Percentiles rank a stretch among this genome's conserved stretches.
These are phyloP conservation scores for Phyllotis vaccarum DNA, from an alignment of 2,797 vertebrate species.

Conservation along the genomic window DNA sequence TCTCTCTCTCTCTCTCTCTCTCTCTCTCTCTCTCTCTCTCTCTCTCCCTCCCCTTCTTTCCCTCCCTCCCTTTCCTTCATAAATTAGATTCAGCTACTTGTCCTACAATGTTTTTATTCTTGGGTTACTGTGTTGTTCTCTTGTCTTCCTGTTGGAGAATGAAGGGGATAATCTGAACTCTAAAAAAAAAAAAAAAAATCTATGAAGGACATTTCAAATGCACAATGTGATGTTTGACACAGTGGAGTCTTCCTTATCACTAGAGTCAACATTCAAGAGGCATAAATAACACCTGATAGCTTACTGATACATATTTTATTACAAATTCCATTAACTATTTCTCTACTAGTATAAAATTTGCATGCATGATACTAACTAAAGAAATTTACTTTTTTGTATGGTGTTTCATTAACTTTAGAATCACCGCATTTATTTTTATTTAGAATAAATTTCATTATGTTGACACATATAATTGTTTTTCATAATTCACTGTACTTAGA, in stretches of 20 bases:
- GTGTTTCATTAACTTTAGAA: not conserved
- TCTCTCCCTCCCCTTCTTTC: no score
- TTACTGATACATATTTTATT: not conserved
- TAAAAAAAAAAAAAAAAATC: not conserved
- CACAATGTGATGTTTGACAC: not conserved
- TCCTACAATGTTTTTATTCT: not conserved
- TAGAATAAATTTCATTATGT: not conserved
- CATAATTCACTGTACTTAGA: not conserved
- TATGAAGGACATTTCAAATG: not conserved
- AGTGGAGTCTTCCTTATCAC: not conserved
- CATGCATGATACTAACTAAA: not conserved
- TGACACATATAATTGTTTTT: not conserved
- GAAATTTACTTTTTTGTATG: not conserved
- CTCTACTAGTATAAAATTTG: not conserved
- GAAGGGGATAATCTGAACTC: not conserved
- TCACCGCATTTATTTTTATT: not conserved
- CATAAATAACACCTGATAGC: not conserved
- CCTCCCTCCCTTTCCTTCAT: not conserved
- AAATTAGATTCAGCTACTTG: no score
- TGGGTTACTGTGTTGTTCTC: not conserved
- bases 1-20: not conserved
- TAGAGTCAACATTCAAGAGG: not conserved
- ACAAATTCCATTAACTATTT: not conserved
- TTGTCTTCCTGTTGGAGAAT: not conserved
- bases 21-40: no score